These are phyloP conservation scores for Axis porcinus DNA, from an alignment of 2,113 vertebrate genomes.

Conservation along the genomic window DNA sequence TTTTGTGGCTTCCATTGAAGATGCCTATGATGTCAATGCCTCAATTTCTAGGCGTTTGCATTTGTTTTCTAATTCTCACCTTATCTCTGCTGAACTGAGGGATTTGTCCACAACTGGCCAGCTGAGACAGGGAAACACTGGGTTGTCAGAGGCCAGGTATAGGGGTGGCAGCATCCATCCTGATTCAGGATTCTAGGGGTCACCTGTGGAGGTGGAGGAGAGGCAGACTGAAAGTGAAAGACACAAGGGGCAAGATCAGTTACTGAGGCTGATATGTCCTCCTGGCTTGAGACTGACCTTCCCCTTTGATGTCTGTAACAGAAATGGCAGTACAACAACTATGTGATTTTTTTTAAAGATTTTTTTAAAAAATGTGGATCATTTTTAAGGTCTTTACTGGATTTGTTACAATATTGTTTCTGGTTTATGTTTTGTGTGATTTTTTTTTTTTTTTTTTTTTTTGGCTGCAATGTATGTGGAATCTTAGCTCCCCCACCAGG, in stretches of 20 bases:
- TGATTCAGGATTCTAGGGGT: background rate
- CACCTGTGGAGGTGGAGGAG: background rate
- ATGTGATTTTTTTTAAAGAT: background rate
- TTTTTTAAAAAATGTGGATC: background rate
- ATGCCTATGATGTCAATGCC: background rate
- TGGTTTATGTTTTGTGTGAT: background rate
- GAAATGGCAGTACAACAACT: background rate
- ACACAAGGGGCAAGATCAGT: background rate
- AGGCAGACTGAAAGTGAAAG: background rate
- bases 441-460: background rate
- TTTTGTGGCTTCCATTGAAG: background rate
- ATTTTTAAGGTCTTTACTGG: background rate
- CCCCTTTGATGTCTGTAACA: constrained; percentile 1
- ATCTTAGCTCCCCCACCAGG: background rate
- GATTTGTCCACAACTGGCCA: constrained; percentile 18
- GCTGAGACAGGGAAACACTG: constrained; percentile 17
- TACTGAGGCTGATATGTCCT: background rate
- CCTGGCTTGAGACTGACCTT: background rate
- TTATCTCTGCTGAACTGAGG: constrained; percentile 36
- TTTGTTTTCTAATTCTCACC: constrained; percentile 48
- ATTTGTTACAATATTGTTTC: background rate
- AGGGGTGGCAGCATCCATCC: background rate
- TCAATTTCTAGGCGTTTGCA: constrained; percentile 15
- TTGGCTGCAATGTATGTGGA: background rate
- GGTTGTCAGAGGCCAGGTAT: constrained; percentile 36